Evolutionary conservation across 2,797 vertebrate species (phyloP), one percentile per base, ranked within the genome.

Genomic region (Poecilia velifera): DNA sequence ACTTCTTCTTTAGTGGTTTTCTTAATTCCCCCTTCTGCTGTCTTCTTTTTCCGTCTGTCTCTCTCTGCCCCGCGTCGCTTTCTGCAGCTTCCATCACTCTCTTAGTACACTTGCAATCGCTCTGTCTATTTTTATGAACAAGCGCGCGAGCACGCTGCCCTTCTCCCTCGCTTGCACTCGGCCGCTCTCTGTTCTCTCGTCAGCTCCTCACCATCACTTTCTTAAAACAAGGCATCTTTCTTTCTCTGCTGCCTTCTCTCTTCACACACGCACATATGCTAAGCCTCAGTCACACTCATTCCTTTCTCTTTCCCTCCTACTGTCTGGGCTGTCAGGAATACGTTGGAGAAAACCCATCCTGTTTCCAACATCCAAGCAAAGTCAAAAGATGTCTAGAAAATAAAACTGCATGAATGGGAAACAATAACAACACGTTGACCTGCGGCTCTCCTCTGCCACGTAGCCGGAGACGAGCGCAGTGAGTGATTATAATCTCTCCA

Each of bases 351-450:
- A 77, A 84, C 66, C 83, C 73, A 77, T 78, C 70, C 84, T 82
- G 66, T 78, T 82, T 81, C 25, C 66, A 68, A 75, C 53, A 83
- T 68, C 75, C 72, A 81, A 47, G 73, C 12, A 55, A 73, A 73
- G 81, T 74, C 76, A 55, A 57, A 57, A 68, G 51, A 75, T 59
- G 62, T 57, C 43, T 72, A 68, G 28, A 43, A 25, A 73, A 70
- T 34, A 20, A 22, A 79, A 73, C 78, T 59, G 82, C 77, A 77
- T 87, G 80, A 91, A 89, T 84, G 82, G 87, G 79, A 87, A 72
- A 82, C 89, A 83, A 81, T 83, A 88, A 87, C 76, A 85, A 81
- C 84, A 89, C 22, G 9, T 64, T 92, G 91, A 93, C 92, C 92
- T 34, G 12, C 66, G 83, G 36, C 76, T 81, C 80, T 80, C 73